phyloP scores from a whole-genome alignment of 2,888 invertebrate species.

The Dorcus hopei region DNA sequence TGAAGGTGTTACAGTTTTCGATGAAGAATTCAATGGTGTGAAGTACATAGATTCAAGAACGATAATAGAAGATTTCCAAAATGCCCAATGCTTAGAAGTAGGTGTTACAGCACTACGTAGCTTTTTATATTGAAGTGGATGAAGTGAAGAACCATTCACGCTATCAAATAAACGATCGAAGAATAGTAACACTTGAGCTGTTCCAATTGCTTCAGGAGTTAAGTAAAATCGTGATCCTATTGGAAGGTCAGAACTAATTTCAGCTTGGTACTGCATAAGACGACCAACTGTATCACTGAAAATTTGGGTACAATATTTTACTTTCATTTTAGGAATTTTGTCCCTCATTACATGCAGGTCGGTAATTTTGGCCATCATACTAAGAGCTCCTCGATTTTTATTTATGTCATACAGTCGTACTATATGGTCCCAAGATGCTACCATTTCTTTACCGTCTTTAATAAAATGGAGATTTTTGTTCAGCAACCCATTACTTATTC shows the following conservation, averaged over 20 bases:
- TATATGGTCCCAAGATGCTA: slow-evolving; percentile 18
- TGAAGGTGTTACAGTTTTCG: not conserved
- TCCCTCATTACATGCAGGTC: slow-evolving; percentile 22
- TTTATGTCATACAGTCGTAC: slow-evolving; percentile 20
- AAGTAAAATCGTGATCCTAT: not conserved
- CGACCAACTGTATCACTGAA: slow-evolving; percentile 25
- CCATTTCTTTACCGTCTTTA: not conserved
- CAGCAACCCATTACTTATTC: slow-evolving; percentile 19
- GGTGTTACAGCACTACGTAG: no score
- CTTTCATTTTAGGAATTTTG: slow-evolving; percentile 25
- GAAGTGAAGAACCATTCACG: no score
- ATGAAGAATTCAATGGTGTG: not conserved
- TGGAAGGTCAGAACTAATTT: not conserved
- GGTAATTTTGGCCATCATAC: slow-evolving; percentile 20
- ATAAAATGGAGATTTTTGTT: slow-evolving; percentile 15
- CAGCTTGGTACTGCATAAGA: slow-evolving; percentile 3
- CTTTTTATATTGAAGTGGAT: no score
- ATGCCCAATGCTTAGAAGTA: no score
- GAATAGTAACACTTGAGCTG: not conserved
- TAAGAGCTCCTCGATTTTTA: slow-evolving; percentile 8
- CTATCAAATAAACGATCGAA: no score
- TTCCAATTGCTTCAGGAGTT: not conserved
- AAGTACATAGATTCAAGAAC: not conserved
- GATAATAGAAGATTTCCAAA: not conserved
- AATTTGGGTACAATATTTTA: slow-evolving; percentile 21